Evolutionary conservation across 2,113 vertebrate genomes (phyloP).

Genomic region (Stigmatopora nigra): DNA sequence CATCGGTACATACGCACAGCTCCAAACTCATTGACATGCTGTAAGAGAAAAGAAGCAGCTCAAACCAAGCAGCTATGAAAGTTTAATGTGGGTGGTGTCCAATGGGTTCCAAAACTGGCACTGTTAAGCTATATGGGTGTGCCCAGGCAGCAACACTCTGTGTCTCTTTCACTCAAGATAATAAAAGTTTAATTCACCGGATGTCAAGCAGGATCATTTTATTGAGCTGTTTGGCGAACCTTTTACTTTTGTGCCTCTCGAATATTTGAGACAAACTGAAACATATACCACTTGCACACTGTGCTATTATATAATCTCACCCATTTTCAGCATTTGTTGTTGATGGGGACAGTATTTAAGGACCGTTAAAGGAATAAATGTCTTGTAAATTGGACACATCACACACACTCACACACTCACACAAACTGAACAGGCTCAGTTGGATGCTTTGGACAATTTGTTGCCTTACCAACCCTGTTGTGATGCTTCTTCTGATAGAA

Average conservation of each 20-base stretch:
- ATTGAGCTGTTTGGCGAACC: conserved; percentile 41
- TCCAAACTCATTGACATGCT: conserved; percentile 37
- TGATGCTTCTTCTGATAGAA: no score
- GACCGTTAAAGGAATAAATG: not conserved
- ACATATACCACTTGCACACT: conserved; percentile 4
- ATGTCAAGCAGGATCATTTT: conserved; percentile 47
- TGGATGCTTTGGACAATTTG: no score
- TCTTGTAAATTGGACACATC: not conserved
- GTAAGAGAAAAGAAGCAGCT: conserved; percentile 28
- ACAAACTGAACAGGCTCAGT: no score
- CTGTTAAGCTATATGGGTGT: conserved; percentile 3
- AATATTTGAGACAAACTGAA: conserved; percentile 43
- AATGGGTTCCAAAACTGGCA: conserved; percentile 28
- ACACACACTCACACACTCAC: no score
- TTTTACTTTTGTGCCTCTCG: conserved; percentile 37
- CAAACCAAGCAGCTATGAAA: conserved; percentile 51
- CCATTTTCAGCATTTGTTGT: conserved; percentile 4
- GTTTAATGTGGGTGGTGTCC: conserved; percentile 49
- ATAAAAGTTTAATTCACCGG: conserved; percentile 54
- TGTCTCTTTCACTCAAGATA: conserved; percentile 21
- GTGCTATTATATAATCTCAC: conserved; percentile 8
- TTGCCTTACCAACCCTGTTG: no score
- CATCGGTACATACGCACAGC: conserved; percentile 15
- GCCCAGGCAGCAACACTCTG: conserved; percentile 4
- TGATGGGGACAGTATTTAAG: no score